A percentile compares a stretch with the other conserved stretches of the same genome.
Conservation (phyloP, 2,797 vertebrate genomes). For the Rhinichthys osculus region DNA sequence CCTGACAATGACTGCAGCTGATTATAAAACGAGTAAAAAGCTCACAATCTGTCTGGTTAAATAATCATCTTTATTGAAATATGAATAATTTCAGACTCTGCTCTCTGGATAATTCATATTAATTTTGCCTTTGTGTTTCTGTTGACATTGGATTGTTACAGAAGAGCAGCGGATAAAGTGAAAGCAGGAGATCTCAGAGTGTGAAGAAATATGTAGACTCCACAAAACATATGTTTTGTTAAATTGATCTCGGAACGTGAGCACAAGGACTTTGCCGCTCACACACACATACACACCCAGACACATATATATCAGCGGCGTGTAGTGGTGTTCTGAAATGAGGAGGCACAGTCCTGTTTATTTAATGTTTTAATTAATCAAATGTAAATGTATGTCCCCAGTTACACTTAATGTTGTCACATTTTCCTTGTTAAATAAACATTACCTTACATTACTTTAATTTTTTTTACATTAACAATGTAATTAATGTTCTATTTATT, state of each 20-base stretch:
- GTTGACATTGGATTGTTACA: constrained; percentile 39
- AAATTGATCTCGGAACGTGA: background rate
- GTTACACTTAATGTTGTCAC: too few species aligned
- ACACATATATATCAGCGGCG: too few species aligned
- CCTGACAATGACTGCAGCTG: constrained; percentile 37
- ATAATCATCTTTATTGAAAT: constrained; percentile 52
- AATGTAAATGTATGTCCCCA: too few species aligned
- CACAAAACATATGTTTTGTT: background rate
- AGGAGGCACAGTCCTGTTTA: too few species aligned
- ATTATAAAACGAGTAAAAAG: constrained; percentile 47
- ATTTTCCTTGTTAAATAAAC: too few species aligned
- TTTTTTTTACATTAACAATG: too few species aligned
- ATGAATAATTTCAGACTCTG: constrained; percentile 38
- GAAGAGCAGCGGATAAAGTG: constrained; percentile 11
- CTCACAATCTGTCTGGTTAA: constrained; percentile 46
- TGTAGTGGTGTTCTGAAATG: too few species aligned
- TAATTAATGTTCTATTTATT: too few species aligned
- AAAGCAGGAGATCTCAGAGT: constrained; percentile 12
- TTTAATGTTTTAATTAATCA: too few species aligned
- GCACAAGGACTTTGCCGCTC: background rate
- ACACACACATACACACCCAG: too few species aligned
- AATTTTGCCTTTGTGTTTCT: constrained; percentile 34
- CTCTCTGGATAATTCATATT: constrained; percentile 39
- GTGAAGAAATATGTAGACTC: constrained; percentile 1
- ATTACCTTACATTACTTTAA: too few species aligned